Base-by-base conservation (phyloP, 2,113 vertebrate species). In the Pogonocichla stellata region DNA sequence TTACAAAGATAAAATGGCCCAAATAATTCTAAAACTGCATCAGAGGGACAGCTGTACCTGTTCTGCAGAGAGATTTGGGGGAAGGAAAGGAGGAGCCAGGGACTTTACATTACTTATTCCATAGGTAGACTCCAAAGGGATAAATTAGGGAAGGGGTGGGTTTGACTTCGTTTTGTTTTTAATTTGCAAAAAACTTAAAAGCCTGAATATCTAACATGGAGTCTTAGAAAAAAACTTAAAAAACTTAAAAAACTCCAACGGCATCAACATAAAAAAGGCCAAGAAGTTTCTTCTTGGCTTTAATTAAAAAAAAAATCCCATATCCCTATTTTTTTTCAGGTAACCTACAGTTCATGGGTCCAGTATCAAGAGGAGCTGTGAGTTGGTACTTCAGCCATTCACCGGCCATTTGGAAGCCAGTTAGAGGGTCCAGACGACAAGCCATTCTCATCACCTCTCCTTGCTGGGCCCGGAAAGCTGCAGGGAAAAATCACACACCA, bases 361-460 rank as follows among this genome's bases (percentile, higher is more conserved):
- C 99, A 20, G 98, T 96, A 82, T 99, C 98, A 86, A 99, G 85
- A 48, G 99, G 98, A 54, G 97, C 91, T 54, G 97, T 95, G 19
- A 99, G 98, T 19, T 99, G 99, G 96, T 98, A 99, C 79, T 97
- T 98, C 23, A 99, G 95, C 99, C 99, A 99, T 56, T 99, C 99
- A 6, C 98, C 98, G 50, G 99, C 99, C 95, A 99, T 99, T 84
- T 98, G 99, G 96, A 99, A 99, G 82, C 99, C 98, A 70, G 99
- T 98, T 34, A 98, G 97, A 29, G 99, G 98, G 79, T 98, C 98
- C 48, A 99, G 97, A 69, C 98, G 98, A 97, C 99, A 99, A 2
- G 98, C 98, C 61, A 97, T 96, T 84, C 99, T 98, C 94, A 99
- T 97, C 80, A 99, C 98, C 51, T 99, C 99, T 60, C 99, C 99